A percentile compares a stretch with the other conserved stretches of the same genome.
phyloP scores from a whole-genome alignment of 2,888 invertebrate species.

The Ptychoptera contaminata region DNA sequence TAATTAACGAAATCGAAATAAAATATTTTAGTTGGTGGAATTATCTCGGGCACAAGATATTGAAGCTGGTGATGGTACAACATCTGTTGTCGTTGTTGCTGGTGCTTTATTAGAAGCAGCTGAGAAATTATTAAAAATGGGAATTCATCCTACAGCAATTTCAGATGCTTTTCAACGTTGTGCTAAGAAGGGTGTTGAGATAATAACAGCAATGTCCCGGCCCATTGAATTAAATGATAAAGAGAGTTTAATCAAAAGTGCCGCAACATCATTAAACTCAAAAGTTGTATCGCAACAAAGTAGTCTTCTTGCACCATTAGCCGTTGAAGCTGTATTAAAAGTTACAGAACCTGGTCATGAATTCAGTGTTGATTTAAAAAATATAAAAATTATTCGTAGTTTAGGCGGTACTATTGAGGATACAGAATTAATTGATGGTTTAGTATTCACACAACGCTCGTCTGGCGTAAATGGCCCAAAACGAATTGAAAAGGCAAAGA shows the following conservation, averaged over 20 bases:
- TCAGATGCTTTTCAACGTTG: constrained; percentile 88
- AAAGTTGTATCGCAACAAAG: constrained; percentile 99
- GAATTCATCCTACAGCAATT: constrained; percentile 94
- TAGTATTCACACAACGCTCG: constrained; percentile 82
- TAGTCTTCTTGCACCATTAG: constrained; percentile 85
- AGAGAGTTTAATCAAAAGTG: constrained; percentile 78
- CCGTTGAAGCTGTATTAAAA: constrained; percentile 90
- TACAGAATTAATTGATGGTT: constrained; percentile 87
- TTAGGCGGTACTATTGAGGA: constrained; percentile 96
- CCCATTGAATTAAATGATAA: constrained; percentile 76
- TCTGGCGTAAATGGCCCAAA: constrained; percentile 84
- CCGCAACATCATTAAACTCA: constrained; percentile 95
- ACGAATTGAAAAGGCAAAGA: constrained; percentile 92
- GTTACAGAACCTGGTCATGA: constrained; percentile 42
- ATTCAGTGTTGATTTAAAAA: constrained; percentile 74
- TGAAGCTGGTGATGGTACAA: constrained; percentile 99
- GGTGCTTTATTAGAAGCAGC: constrained; percentile 91
- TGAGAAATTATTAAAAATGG: constrained; percentile 78
- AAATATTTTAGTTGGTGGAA: constrained; percentile 56
- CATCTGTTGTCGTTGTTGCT: constrained; percentile 94
- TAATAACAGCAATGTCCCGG: constrained; percentile 69
- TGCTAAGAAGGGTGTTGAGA: constrained; percentile 32
- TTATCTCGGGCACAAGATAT: constrained; percentile 96
- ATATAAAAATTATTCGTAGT: constrained; percentile 94
- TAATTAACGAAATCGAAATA: constrained; percentile 37